Evolutionary conservation across 2,797 vertebrate genomes (phyloP).

Genomic region (Spheniscus humboldti): DNA sequence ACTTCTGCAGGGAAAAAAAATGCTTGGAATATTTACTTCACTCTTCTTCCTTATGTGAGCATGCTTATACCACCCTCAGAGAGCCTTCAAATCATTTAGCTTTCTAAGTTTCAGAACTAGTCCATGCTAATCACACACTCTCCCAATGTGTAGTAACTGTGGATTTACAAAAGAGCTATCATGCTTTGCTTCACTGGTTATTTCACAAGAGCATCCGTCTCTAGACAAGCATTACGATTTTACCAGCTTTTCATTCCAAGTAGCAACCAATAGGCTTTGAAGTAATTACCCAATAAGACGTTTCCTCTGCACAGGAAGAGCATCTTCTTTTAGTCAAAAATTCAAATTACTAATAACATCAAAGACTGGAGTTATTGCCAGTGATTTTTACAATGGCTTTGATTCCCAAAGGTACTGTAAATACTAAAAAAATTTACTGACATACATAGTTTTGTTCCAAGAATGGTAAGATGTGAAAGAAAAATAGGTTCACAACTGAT

Average conservation of each 20-base stretch:
- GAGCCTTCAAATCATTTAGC: not conserved
- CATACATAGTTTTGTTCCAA: not conserved
- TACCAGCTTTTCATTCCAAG: not conserved
- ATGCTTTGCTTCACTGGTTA: not conserved
- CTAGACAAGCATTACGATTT: not conserved
- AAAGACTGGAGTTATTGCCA: not conserved
- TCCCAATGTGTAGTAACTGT: not conserved
- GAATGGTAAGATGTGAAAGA: not conserved
- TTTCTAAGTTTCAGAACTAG: not conserved
- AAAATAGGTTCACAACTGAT: conserved; percentile 15
- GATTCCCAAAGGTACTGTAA: conserved; percentile 7
- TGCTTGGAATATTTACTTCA: not conserved
- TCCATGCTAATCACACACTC: not conserved
- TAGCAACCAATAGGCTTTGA: not conserved
- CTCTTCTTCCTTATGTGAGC: not conserved
- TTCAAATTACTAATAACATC: not conserved
- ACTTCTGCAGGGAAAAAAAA: not conserved
- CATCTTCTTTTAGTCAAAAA: not conserved
- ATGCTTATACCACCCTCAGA: not conserved
- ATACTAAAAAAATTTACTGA: not conserved
- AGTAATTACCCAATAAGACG: not conserved
- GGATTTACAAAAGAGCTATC: not conserved
- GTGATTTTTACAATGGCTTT: not conserved
- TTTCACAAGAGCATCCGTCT: not conserved
- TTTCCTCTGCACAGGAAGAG: not conserved